phyloP scores from a whole-genome alignment of 2,888 invertebrate species.

The Drosophila peninsularis region DNA sequence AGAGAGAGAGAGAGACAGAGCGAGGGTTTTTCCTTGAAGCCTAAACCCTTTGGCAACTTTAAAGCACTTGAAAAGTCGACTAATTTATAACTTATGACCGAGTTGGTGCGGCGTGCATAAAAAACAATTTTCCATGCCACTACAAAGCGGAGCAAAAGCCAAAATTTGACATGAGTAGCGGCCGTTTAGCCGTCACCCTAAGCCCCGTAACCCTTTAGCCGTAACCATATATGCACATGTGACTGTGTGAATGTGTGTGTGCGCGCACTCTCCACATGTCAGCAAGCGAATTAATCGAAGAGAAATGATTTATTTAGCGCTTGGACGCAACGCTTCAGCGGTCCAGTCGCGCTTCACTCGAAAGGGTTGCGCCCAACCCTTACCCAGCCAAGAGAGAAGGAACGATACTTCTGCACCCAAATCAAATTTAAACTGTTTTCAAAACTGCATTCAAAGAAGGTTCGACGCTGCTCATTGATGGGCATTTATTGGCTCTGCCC shows the following conservation, averaged over 20 bases:
- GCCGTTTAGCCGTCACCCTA: conserved; percentile 67
- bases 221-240: conserved; percentile 41
- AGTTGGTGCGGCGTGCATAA: conserved; percentile 64
- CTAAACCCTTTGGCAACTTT: conserved; percentile 50
- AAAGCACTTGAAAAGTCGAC: conserved; percentile 75
- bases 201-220: conserved; percentile 40
- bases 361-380: conserved; percentile 66
- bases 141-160: conserved; percentile 83
- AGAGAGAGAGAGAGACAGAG: neutral
- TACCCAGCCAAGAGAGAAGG: neutral
- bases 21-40: conserved; percentile 12
- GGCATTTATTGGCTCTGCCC: conserved; percentile 74
- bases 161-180: conserved; percentile 82
- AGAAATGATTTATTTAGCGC: conserved; percentile 85
- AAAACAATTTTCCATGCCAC: conserved; percentile 84
- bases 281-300: conserved; percentile 85
- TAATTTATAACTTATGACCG: conserved; percentile 82
- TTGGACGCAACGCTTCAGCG: conserved; percentile 74
- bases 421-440: conserved; percentile 81
- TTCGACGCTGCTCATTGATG: conserved; percentile 68
- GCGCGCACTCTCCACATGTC: conserved; percentile 81
- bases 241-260: conserved; percentile 40
- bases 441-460: conserved; percentile 70
- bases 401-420: conserved; percentile 63
- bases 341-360: conserved; percentile 44